Evolutionary conservation across 2,113 vertebrate genomes (phyloP).

Genomic region (Loxodonta africana): DNA sequence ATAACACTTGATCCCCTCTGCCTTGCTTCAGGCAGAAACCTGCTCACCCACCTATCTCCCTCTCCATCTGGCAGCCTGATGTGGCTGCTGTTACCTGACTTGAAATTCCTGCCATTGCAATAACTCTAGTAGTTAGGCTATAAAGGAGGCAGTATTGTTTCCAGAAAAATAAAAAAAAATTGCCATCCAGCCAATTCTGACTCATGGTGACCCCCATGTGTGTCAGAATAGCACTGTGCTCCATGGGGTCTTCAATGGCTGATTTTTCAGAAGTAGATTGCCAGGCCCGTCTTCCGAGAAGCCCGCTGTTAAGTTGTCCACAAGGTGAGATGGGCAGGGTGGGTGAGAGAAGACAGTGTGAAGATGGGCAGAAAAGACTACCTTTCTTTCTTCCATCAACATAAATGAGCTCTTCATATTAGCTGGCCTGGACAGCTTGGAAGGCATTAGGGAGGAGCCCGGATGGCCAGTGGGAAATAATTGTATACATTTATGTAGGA

Average conservation of each 20-base stretch:
- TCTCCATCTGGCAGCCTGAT: conserved; percentile 60
- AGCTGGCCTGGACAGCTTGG: neutral
- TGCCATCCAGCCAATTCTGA: neutral
- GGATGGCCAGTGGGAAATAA: neutral
- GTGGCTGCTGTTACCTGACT: conserved; percentile 26
- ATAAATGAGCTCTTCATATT: neutral
- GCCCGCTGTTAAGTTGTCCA: neutral
- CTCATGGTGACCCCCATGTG: neutral
- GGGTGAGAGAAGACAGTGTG: neutral
- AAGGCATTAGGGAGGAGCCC: neutral
- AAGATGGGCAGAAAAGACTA: neutral
- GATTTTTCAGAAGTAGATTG: neutral
- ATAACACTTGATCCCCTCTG: conserved; percentile 33
- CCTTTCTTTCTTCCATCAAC: neutral
- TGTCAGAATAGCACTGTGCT: neutral
- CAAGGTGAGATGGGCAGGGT: neutral
- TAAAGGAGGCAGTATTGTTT: neutral
- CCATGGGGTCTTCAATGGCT: neutral
- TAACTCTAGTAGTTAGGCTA: neutral
- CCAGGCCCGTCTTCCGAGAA: neutral
- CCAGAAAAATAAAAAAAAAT: too few relatives aligned
- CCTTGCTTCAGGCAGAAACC: neutral
- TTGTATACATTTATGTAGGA: neutral
- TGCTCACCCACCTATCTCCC: conserved; percentile 15
- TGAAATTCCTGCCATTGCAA: conserved; percentile 9